A percentile compares a stretch with the other conserved stretches of the same genome.
Conservation (phyloP, 2,888 invertebrate genomes). For the Drosophila robusta region DNA sequence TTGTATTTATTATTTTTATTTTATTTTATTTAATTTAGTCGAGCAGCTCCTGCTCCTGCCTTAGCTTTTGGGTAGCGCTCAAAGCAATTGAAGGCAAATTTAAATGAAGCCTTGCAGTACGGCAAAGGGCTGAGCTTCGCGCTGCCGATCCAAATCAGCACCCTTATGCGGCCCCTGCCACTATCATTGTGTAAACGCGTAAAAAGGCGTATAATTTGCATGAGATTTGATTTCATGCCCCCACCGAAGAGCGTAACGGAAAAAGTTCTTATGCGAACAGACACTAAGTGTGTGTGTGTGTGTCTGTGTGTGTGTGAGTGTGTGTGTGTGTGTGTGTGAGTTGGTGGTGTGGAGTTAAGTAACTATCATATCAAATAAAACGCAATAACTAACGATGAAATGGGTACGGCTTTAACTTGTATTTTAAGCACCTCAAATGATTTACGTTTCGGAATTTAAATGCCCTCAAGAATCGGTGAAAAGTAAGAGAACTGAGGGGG, state of each 20-base stretch:
- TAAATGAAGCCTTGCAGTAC: constrained; percentile 50
- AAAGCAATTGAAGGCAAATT: constrained; percentile 66
- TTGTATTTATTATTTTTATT: not conserved
- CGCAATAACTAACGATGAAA: not conserved
- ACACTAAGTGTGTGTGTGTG: constrained; percentile 14
- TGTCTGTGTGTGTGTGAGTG: not conserved
- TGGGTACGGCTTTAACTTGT: not conserved
- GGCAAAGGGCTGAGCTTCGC: constrained; percentile 6
- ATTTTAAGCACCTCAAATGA: not conserved
- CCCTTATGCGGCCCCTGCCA: constrained; percentile 13
- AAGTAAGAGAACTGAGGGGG: too few relatives aligned
- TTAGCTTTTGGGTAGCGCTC: constrained; percentile 9
- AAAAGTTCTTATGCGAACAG: constrained; percentile 24
- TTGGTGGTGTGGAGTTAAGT: constrained; percentile 1
- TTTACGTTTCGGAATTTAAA: not conserved
- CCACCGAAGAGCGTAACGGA: constrained; percentile 30
- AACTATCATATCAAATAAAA: constrained; percentile 12
- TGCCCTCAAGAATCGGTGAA: not conserved
- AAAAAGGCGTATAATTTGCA: constrained; percentile 78
- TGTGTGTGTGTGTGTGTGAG: not conserved
- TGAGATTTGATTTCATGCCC: constrained; percentile 72
- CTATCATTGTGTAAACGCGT: constrained; percentile 65
- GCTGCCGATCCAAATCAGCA: constrained; percentile 35
- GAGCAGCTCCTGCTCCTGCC: constrained; percentile 14
- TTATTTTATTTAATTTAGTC: not conserved